Evolutionary conservation across 1,140 invertebrate genomes (phyloP).

Genomic region (Platyscapa corneri): DNA sequence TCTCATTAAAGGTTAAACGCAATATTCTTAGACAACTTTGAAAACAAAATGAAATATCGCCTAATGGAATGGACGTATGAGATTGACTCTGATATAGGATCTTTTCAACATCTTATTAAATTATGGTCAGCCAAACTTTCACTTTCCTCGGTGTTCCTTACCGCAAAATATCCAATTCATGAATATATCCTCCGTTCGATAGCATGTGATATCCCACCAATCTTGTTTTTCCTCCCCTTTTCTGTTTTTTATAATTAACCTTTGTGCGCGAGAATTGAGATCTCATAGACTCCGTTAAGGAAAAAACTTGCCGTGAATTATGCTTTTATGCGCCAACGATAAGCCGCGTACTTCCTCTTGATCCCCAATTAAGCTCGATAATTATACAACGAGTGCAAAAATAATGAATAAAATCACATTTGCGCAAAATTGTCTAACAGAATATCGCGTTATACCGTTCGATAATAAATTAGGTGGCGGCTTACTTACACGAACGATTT

Average conservation of each 20-base stretch:
- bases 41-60: background rate
- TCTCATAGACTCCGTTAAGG: background rate
- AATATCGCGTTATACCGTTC: background rate
- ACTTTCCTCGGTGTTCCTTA: constrained; percentile 1
- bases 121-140: constrained; percentile 9
- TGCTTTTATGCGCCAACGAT: no score
- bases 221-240: background rate
- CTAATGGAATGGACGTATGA: background rate
- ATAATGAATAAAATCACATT: constrained; percentile 27
- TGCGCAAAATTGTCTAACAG: constrained; percentile 27
- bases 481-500: background rate
- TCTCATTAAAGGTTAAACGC: background rate
- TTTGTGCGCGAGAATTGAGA: background rate
- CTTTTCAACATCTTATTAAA: constrained; percentile 33
- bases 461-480: background rate
- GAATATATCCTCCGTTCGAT: constrained; percentile 11
- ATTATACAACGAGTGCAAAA: constrained; percentile 1
- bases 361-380: constrained; percentile 28
- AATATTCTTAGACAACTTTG: no score
- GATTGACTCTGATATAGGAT: background rate
- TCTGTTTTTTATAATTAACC: background rate
- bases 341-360: background rate
- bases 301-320: constrained; percentile 24
- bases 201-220: background rate
- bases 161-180: constrained; percentile 7